Conservation (phyloP, 2,113 vertebrate genomes). For the Phyllostomus hastatus region DNA sequence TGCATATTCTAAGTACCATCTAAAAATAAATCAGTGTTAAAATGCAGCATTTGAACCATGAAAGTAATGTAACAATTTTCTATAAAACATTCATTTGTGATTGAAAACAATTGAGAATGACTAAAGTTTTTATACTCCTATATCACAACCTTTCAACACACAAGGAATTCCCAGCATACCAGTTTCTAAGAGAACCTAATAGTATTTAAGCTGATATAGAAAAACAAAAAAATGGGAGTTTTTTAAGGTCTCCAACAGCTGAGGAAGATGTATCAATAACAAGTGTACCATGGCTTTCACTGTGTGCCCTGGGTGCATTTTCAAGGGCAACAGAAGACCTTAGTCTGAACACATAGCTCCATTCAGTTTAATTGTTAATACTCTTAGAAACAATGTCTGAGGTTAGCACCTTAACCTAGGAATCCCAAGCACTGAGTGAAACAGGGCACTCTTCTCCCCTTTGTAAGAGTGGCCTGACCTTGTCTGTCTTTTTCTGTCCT, state of each 20-base stretch:
- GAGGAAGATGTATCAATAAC: not conserved
- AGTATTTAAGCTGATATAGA: not conserved
- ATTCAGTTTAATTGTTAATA: conserved; percentile 23
- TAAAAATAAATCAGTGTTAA: conserved; percentile 46
- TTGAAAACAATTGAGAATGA: not conserved
- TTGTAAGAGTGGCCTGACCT: not conserved
- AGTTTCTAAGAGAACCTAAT: conserved; percentile 33
- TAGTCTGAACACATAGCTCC: not conserved
- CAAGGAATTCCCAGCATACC: not conserved
- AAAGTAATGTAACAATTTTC: not conserved
- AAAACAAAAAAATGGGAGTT: not conserved
- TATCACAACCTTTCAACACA: conserved; percentile 5
- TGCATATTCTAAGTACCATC: not conserved
- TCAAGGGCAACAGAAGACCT: not conserved
- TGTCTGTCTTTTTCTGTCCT: not conserved
- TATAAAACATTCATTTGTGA: not conserved
- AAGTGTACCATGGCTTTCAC: not conserved
- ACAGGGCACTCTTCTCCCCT: not conserved
- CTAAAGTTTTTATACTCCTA: not conserved
- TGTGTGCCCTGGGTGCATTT: not conserved
- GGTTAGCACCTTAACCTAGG: not conserved
- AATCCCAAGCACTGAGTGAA: not conserved
- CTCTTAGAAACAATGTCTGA: not conserved
- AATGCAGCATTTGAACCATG: not conserved
- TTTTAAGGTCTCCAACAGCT: not conserved